These are phyloP conservation scores for Malurus cyaneus DNA, from an alignment of 2,113 vertebrate species.

Conservation along the genomic window DNA sequence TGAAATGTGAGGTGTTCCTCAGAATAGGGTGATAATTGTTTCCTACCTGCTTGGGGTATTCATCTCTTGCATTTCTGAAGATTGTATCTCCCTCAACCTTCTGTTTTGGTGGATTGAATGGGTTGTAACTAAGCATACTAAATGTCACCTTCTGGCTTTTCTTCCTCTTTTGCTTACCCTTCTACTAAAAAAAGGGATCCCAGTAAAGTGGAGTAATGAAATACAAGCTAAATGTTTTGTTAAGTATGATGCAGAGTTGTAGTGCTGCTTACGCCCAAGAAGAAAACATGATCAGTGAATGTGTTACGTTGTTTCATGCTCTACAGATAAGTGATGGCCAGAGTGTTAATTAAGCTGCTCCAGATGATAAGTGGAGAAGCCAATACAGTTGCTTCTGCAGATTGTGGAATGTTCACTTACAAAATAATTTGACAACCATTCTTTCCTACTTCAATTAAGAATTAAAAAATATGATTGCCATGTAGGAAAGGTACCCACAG, in stretches of 20 bases:
- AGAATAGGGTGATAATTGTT: not conserved
- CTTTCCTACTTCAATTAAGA: not conserved
- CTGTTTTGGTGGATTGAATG: not conserved
- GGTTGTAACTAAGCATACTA: not conserved
- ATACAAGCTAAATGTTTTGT: not conserved
- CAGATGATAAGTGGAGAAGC: not conserved
- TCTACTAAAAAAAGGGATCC: not conserved
- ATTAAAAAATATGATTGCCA: not conserved
- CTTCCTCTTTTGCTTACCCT: not conserved
- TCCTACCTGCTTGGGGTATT: not conserved
- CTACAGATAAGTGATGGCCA: not conserved
- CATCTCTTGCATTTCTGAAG: not conserved
- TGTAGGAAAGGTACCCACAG: not conserved
- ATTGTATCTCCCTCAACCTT: not conserved
- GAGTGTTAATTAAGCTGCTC: not conserved
- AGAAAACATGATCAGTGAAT: not conserved
- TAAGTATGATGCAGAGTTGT: not conserved
- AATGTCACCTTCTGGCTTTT: not conserved
- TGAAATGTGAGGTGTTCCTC: not conserved
- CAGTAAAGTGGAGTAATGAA: not conserved
- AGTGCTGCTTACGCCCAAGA: not conserved
- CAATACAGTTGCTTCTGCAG: not conserved
- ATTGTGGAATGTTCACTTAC: not conserved
- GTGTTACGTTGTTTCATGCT: not conserved
- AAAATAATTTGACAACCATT: not conserved